Evolutionary conservation across 2,888 invertebrate species (phyloP).

Genomic region (Apamea sordens): DNA sequence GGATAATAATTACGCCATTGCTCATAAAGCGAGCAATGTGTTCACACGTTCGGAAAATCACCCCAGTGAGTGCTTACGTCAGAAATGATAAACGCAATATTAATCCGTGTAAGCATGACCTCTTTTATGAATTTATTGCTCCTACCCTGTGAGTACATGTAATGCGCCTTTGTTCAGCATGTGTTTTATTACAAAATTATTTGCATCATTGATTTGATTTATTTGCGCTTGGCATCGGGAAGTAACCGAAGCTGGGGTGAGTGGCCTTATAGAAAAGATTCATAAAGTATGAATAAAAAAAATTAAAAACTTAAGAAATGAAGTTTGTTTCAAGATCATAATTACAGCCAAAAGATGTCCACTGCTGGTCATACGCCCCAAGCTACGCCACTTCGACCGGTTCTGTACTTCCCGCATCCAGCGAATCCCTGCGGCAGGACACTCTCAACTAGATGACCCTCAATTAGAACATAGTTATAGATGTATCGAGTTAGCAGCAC

Average conservation of each 20-base stretch:
- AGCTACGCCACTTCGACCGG: not conserved
- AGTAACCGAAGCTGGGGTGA: not conserved
- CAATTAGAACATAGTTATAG: not conserved
- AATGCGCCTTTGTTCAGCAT: constrained; percentile 42
- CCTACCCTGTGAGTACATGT: constrained; percentile 44
- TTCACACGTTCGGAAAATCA: constrained; percentile 66
- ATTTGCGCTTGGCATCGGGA: not conserved
- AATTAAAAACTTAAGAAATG: not conserved
- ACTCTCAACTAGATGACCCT: not conserved
- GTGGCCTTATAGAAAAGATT: not conserved
- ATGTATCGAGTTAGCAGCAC: not conserved
- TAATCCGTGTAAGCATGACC: constrained; percentile 68
- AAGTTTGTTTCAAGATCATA: not conserved
- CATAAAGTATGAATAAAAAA: not conserved
- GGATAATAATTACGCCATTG: constrained; percentile 54
- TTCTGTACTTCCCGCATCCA: not conserved
- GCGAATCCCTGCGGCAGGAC: too few species aligned
- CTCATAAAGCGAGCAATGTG: constrained; percentile 60
- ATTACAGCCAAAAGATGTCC: not conserved
- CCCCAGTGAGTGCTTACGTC: constrained; percentile 60
- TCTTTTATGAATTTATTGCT: constrained; percentile 67
- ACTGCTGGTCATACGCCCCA: not conserved
- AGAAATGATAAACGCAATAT: constrained; percentile 67
- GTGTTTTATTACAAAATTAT: constrained; percentile 47
- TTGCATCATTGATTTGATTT: constrained; percentile 42